A percentile compares a stretch with the other conserved stretches of the same genome.
These are phyloP conservation scores for Cetoscarus ocellatus DNA, from an alignment of 2,797 vertebrate genomes.

Conservation along the genomic window DNA sequence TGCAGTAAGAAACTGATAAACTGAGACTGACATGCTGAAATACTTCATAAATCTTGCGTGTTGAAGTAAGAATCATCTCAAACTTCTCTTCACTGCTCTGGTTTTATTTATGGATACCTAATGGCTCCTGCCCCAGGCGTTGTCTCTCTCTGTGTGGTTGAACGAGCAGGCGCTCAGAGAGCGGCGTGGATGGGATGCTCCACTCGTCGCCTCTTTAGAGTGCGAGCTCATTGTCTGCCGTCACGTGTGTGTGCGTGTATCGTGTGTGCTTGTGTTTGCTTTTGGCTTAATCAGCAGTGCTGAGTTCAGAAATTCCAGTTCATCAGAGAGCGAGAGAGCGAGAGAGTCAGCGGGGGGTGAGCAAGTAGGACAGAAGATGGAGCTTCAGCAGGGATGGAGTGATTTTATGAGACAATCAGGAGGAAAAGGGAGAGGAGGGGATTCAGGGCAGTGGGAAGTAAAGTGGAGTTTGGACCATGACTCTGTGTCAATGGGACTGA, in stretches of 20 bases:
- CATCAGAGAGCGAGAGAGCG: slow-evolving; percentile 63
- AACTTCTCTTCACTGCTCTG: slow-evolving; percentile 9
- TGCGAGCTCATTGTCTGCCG: slow-evolving; percentile 70
- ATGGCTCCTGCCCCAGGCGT: slow-evolving; percentile 47
- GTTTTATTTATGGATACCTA: slow-evolving; percentile 53
- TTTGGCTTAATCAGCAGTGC: slow-evolving; percentile 85
- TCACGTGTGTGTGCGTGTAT: slow-evolving; percentile 70
- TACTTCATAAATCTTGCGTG: not conserved
- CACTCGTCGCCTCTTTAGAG: slow-evolving; percentile 56
- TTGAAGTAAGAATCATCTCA: slow-evolving; percentile 15
- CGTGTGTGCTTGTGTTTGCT: slow-evolving; percentile 76
- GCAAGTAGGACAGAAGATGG: slow-evolving; percentile 63
- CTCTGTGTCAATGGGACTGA: too few relatives aligned
- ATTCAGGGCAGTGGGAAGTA: not conserved
- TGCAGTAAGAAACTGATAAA: not conserved
- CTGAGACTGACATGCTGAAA: slow-evolving; percentile 9
- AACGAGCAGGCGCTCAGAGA: slow-evolving; percentile 21
- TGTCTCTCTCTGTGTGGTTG: slow-evolving; percentile 26
- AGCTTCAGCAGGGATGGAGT: slow-evolving; percentile 21
- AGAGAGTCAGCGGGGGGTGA: slow-evolving; percentile 65
- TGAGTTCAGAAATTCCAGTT: slow-evolving; percentile 85
- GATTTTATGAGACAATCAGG: slow-evolving; percentile 13
- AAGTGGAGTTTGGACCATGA: not conserved
- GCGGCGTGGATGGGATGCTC: slow-evolving; percentile 35
- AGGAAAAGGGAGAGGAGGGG: not conserved